Evolutionary conservation across 2,113 vertebrate species (phyloP), one percentile per base, ranked within the genome.

Genomic region (Leptobrachium leishanense): DNA sequence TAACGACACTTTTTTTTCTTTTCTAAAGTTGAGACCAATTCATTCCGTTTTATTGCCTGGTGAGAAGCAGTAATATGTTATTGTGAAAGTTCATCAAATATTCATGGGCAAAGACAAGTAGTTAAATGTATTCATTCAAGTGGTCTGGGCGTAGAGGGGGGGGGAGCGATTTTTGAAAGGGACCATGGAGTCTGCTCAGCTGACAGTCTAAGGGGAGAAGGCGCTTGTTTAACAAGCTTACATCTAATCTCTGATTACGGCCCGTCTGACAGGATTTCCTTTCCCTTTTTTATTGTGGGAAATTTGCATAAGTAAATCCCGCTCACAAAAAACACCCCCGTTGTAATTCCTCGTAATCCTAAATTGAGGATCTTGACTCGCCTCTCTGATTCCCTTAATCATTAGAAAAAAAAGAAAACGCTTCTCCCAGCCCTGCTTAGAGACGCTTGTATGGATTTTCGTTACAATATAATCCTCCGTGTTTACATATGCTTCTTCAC

Each of bases 11-110:
- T 94, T 95, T 96, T 31, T 31, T 31, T 31, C 20, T 31, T 96
- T 98, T 98, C 95, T 98, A 96, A 98, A 98, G 95, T 97, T 94
- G 94, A 97, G 95, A 98, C 98, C 97, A 98, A 98, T 98, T 99
- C 96, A 99, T 96, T 97, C 94, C 93, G 94, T 96, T 98, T 97
- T 95, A 96, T 98, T 98, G 97, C 95, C 94, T 94, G 94, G 96
- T 96, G 96, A 98, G 96, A 95, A 95, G 95, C 92, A 93, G 94
- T 94, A 96, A 97, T 97, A 94, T 92, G 88, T 97, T 96, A 97
- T 98, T 98, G 95, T 98, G 93, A 93, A 94, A 95, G 95, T 96
- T 98, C 97, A 98, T 98, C 96, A 97, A 96, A 98, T 98, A 99
- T 98, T 98, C 98, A 98, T 99, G 96, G 95, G 96, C 95, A 95